Conservation (phyloP, 2,797 vertebrate genomes). For the Hapalemur alaotrensis region DNA sequence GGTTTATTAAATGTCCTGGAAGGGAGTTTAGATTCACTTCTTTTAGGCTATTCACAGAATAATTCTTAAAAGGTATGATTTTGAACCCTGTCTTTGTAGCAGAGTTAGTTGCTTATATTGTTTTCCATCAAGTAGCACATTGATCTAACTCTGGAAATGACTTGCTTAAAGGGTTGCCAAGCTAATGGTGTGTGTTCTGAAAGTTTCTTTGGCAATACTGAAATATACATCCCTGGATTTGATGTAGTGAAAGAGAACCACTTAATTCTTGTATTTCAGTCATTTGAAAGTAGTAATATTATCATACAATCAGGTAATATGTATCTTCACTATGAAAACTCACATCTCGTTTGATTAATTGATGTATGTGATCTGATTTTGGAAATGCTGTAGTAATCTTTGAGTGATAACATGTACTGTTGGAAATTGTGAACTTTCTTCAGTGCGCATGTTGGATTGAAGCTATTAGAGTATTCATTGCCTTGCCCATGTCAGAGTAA, state of each 20-base stretch:
- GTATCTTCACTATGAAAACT: neutral
- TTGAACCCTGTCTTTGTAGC: neutral
- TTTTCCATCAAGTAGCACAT: neutral
- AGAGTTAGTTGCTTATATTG: neutral
- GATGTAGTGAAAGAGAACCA: neutral
- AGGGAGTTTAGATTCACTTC: conserved; percentile 25
- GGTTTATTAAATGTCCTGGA: neutral
- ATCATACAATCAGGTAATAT: neutral
- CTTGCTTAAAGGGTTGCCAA: neutral
- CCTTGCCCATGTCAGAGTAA: neutral
- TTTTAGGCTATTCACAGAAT: neutral
- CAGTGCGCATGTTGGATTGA: neutral
- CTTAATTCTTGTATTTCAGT: neutral
- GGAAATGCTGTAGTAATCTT: neutral
- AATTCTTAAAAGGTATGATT: neutral
- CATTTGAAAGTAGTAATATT: neutral
- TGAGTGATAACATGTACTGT: neutral
- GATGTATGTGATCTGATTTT: neutral
- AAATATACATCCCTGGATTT: neutral
- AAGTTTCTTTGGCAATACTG: neutral
- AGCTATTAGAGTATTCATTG: neutral
- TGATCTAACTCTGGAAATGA: neutral
- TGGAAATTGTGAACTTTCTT: neutral
- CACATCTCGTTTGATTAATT: neutral
- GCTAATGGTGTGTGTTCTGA: neutral